Evolutionary conservation across 2,113 vertebrate species (phyloP).

Genomic region (Ameiurus melas): DNA sequence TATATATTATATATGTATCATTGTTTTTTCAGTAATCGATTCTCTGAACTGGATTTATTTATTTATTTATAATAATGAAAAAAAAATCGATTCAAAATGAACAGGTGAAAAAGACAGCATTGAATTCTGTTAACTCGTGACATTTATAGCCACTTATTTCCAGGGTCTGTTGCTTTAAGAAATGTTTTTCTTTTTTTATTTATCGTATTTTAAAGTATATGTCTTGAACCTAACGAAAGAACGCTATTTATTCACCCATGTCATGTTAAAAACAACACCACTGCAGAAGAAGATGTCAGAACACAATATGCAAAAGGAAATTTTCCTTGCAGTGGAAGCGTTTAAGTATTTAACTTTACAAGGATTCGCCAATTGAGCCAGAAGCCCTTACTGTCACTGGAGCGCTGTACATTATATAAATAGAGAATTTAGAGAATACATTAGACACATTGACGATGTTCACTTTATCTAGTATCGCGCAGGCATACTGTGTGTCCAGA

Average conservation of each 20-base stretch:
- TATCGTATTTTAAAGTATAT: background rate
- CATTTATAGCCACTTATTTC: background rate
- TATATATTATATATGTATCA: too few relatives aligned
- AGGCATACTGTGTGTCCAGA: constrained; percentile 7
- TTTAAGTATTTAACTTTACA: background rate
- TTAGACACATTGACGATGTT: background rate
- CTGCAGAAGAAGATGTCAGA: background rate
- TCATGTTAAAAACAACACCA: background rate
- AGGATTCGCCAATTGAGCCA: background rate
- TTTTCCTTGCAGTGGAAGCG: background rate
- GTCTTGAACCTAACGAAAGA: background rate
- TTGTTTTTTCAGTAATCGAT: background rate
- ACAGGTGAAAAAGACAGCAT: background rate
- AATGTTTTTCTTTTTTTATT: too few relatives aligned
- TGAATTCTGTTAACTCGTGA: background rate
- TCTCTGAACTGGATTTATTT: background rate
- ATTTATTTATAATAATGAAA: too few relatives aligned
- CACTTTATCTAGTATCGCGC: background rate
- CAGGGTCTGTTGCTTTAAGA: background rate
- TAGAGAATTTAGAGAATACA: background rate
- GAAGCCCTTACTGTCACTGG: background rate
- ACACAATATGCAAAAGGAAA: background rate
- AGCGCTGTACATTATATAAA: background rate
- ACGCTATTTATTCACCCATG: background rate
- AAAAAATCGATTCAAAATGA: background rate